Base-by-base conservation (phyloP, 1,140 invertebrate genomes). In the Drosophila kepulauana region DNA sequence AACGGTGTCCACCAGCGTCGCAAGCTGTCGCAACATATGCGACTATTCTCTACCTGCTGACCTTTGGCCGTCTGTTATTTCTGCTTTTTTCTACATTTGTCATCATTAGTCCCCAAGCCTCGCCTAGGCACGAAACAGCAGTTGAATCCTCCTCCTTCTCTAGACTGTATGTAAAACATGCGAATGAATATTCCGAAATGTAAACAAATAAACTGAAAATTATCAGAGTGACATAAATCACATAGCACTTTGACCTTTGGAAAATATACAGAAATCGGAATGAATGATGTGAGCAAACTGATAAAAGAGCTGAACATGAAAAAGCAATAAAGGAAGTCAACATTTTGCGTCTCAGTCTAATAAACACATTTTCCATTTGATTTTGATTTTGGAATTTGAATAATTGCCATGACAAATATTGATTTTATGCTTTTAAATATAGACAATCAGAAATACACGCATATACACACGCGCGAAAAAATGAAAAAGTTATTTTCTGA, bases 11-110 rank as follows among this genome's bases (percentile, higher is more conserved):
- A 38, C 41, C 41, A 38, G 56, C 8, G 6, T 65, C 65, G 64
- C 20, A 59, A 71, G 75, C 65, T 70, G 82, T 77, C 71, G 63
- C 80, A 81, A 75, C 85, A 89, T 88, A 88, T 88, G 84, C 85
- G 74, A 56, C 69, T 49, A 48, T 62, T 56, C 59, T 69, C 65
- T 13, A 52, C 73, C 65, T 73, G 74, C 84, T 82, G 84, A 80
- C 84, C 84, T 88, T 85, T 86, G 28, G 16, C 68, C 48, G 72
- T 69, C 82, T 88, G 82, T 46, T 46, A 54, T 59, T 77, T 82
- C 56, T 77, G 84, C 58, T 59, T 71, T 71, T 73, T 57, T 84
- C 64, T 68, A 78, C 84, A 88, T 88, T 88, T 88, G 84, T 88
- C 84, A 88, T 88, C 85, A 84, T 88, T 88, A 88, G 84, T 78